These are phyloP conservation scores for Drosophila sproati DNA, from an alignment of 1,140 invertebrate genomes.

Conservation along the genomic window DNA sequence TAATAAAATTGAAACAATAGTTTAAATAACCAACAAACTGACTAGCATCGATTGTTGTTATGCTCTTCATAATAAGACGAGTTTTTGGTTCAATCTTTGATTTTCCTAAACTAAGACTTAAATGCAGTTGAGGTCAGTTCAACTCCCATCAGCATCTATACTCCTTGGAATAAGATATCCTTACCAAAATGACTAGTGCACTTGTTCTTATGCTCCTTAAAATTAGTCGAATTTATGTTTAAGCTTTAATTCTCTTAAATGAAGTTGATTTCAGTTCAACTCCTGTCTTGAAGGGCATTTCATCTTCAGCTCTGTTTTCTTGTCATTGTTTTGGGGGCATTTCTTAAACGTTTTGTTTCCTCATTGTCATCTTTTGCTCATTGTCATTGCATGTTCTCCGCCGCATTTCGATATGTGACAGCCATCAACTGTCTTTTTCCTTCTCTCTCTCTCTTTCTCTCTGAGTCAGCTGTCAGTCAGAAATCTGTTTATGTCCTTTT, in stretches of 20 bases:
- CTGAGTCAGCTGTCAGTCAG: conserved; percentile 1
- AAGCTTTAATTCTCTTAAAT: background rate
- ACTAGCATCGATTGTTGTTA: no score
- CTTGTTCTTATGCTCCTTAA: no score
- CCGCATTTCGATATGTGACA: conserved; percentile 17
- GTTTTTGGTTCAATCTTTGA: no score
- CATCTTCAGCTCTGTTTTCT: conserved; percentile 2
- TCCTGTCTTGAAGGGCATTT: background rate
- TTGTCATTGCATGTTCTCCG: conserved; percentile 32
- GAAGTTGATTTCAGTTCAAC: no score
- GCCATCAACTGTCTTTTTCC: conserved; percentile 8
- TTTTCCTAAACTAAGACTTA: no score
- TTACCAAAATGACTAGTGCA: no score
- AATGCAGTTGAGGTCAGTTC: no score
- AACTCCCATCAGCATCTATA: no score
- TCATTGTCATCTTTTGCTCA: conserved; percentile 26
- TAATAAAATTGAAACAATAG: no score
- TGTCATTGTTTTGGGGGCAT: background rate
- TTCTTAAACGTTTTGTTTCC: conserved; percentile 22
- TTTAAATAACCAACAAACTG: no score
- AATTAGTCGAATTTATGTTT: background rate
- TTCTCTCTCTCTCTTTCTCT: background rate
- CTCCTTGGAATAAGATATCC: no score
- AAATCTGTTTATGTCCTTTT: conserved; percentile 59
- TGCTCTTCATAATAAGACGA: no score